Evolutionary conservation across 2,113 vertebrate species (phyloP).

Genomic region (Barbus barbus): DNA sequence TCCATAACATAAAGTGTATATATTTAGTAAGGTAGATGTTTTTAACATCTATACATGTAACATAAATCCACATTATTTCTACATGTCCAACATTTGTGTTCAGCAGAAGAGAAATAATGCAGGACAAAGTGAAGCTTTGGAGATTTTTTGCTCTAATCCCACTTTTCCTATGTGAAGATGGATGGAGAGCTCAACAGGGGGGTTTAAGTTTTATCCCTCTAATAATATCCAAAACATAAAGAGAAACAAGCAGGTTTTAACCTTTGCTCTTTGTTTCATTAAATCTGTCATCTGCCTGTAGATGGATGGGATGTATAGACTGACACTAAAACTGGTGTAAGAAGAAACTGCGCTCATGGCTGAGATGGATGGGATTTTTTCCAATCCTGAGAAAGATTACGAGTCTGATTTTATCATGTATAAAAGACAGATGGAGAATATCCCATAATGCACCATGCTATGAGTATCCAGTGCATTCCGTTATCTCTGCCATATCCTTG

Average conservation of each 20-base stretch:
- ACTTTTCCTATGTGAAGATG: constrained; percentile 3
- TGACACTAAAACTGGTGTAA: neutral
- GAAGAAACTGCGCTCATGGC: neutral
- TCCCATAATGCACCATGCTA: neutral
- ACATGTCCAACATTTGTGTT: neutral
- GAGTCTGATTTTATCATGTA: neutral
- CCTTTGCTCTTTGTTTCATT: neutral
- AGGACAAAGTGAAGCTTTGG: neutral
- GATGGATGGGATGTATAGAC: neutral
- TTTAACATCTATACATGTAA: neutral
- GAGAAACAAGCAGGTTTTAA: constrained; percentile 18
- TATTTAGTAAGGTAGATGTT: neutral
- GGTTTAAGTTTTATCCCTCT: neutral
- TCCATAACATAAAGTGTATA: neutral
- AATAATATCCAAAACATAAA: neutral
- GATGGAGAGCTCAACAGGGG: neutral
- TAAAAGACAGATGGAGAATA: neutral
- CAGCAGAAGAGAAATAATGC: neutral
- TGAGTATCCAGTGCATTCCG: no score
- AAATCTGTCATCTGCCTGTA: neutral
- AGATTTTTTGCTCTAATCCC: constrained; percentile 3
- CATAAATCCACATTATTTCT: neutral
- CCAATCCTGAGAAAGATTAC: neutral
- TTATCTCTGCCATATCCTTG: no score
- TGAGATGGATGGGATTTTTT: neutral